phyloP scores from a whole-genome alignment of 2,888 invertebrate species.

The Drosophila eohydei region DNA sequence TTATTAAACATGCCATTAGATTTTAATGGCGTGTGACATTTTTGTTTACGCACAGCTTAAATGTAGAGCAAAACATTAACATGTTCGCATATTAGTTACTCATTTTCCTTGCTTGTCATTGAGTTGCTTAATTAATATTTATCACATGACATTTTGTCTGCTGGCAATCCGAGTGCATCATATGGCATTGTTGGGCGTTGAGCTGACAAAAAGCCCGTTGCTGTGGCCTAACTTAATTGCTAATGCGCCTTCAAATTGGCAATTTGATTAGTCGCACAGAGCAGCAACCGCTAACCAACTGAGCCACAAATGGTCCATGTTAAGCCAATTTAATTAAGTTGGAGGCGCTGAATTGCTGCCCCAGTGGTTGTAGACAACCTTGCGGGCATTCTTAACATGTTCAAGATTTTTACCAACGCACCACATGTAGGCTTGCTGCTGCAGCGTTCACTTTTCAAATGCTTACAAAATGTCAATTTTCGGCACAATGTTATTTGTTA shows the following conservation, averaged over 20 bases:
- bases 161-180: conserved; percentile 28
- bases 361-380: conserved; percentile 63
- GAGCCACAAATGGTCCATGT: conserved; percentile 46
- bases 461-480: conserved; percentile 70
- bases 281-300: conserved; percentile 14
- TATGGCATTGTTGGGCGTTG: conserved; percentile 35
- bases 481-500: conserved; percentile 74
- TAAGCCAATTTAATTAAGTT: conserved; percentile 74
- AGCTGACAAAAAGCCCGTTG: conserved; percentile 50
- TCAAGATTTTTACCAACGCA: conserved; percentile 75
- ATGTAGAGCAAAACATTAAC: conserved; percentile 68
- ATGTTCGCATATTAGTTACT: conserved; percentile 61
- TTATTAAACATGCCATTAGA: conserved; percentile 62
- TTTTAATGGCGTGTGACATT: conserved; percentile 70
- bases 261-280: conserved; percentile 57
- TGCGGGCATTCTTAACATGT: conserved; percentile 73
- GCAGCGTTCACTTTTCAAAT: conserved; percentile 75
- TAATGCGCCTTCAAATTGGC: conserved; percentile 44
- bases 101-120: conserved; percentile 61
- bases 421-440: conserved; percentile 38
- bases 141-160: conserved; percentile 38
- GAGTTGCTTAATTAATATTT: conserved; percentile 71
- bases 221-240: conserved; percentile 32
- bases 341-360: conserved; percentile 51
- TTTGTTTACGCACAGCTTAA: conserved; percentile 61